phyloP scores from a whole-genome alignment of 1,140 invertebrate genomes.

The Zaprionus gabonicus region DNA sequence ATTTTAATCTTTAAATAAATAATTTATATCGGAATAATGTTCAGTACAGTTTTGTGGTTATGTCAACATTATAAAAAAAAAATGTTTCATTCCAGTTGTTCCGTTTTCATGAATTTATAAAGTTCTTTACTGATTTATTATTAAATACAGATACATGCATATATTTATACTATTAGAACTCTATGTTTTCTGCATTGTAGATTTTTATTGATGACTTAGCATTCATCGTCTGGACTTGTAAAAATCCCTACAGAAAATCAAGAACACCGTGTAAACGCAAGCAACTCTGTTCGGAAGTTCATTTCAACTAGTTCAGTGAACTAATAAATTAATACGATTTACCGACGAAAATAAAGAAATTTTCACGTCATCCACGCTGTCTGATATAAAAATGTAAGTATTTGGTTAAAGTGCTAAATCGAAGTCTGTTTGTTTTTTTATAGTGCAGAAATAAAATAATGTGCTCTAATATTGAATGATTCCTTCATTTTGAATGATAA shows the following conservation, averaged over 20 bases:
- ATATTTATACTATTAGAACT: no score
- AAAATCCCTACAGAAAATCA: not conserved
- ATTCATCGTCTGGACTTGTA: no score
- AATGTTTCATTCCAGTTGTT: not conserved
- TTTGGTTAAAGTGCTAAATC: constrained; percentile 27
- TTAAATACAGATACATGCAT: no score
- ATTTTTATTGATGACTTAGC: no score
- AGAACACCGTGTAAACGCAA: constrained; percentile 1
- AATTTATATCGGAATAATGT: no score
- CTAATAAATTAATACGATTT: constrained; percentile 33
- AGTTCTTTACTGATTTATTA: no score
- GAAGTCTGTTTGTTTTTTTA: constrained; percentile 3
- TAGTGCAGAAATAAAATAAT: not conserved
- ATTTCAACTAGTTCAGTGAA: constrained; percentile 33
- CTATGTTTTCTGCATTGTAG: no score
- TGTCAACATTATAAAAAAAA: not conserved
- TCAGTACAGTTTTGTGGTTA: no score
- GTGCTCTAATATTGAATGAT: not conserved
- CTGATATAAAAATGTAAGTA: constrained; percentile 52
- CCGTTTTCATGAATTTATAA: not conserved
- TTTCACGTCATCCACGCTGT: constrained; percentile 66
- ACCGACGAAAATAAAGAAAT: constrained; percentile 51
- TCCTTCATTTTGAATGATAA: not conserved
- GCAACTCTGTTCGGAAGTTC: constrained; percentile 2
- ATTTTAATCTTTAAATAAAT: no score